phyloP scores from a whole-genome alignment of 2,888 invertebrate species.

The Idaea dimidiata region DNA sequence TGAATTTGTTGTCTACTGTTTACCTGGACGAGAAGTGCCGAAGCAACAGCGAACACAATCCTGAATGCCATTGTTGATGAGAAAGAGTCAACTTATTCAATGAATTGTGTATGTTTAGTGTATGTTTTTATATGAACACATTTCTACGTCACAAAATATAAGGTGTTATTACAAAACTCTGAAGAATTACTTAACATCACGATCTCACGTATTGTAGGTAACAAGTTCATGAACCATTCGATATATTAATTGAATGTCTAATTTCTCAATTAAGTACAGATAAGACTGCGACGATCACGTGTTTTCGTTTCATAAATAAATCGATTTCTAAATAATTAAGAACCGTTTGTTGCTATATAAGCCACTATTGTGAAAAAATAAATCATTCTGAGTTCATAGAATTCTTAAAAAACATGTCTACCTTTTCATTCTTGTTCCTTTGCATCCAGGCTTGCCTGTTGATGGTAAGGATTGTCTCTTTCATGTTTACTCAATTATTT shows the following conservation, averaged over 20 bases:
- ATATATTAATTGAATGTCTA: neutral
- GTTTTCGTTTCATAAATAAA: neutral
- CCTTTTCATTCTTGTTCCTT: conserved; percentile 27
- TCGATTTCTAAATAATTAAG: neutral
- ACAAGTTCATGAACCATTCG: neutral
- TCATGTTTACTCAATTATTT: neutral
- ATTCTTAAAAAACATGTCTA: conserved; percentile 27
- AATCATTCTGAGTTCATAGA: neutral
- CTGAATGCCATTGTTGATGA: conserved; percentile 31
- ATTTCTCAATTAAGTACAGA: neutral
- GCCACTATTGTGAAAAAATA: neutral
- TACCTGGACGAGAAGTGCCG: conserved; percentile 13
- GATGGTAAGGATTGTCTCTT: conserved; percentile 1
- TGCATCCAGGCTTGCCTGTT: conserved; percentile 34
- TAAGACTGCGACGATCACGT: neutral
- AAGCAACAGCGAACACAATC: conserved; percentile 28
- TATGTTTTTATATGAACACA: neutral
- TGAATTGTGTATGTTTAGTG: neutral
- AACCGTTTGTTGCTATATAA: neutral
- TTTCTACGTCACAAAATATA: neutral
- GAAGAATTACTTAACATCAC: neutral
- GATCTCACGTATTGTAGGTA: neutral
- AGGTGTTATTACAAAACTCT: neutral
- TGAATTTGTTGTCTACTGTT: neutral
- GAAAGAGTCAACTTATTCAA: neutral